These are phyloP conservation scores for Pediacus dermestoides DNA, from an alignment of 2,888 invertebrate genomes.

Conservation along the genomic window DNA sequence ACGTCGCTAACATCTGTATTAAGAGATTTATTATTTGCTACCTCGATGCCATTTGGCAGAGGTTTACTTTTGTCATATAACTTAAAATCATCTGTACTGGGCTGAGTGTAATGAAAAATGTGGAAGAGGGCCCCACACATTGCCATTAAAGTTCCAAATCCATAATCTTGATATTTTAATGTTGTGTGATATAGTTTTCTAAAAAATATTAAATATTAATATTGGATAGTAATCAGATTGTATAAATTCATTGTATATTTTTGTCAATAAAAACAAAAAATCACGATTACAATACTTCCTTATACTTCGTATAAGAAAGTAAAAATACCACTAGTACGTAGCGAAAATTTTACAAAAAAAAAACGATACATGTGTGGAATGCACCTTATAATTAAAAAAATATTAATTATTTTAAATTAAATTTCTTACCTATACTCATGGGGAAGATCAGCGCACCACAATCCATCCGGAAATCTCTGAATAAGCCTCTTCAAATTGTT, in stretches of 20 bases:
- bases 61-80: conserved; percentile 40
- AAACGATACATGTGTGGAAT: too few relatives aligned
- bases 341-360: not conserved
- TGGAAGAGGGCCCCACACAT: conserved; percentile 38
- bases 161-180: conserved; percentile 37
- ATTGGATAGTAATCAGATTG: too few relatives aligned
- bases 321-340: not conserved
- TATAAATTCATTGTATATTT: too few relatives aligned
- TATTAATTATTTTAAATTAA: too few relatives aligned
- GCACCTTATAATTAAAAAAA: too few relatives aligned
- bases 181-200: conserved; percentile 36
- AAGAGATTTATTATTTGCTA: too few relatives aligned
- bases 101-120: conserved; percentile 39
- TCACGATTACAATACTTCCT: too few relatives aligned
- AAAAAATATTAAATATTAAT: too few relatives aligned
- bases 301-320: too few relatives aligned
- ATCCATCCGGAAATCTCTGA: conserved; percentile 46
- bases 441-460: conserved; percentile 51
- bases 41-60: conserved; percentile 22
- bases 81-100: conserved; percentile 40
- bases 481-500: conserved; percentile 43
- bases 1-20: too few relatives aligned
- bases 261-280: too few relatives aligned
- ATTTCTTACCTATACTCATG: conserved; percentile 44
- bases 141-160: conserved; percentile 38